Percentiles rank a stretch among this genome's conserved stretches.
phyloP scores from a whole-genome alignment of 2,113 vertebrate genomes.

The Sinocyclocheilus maitianheensis region DNA sequence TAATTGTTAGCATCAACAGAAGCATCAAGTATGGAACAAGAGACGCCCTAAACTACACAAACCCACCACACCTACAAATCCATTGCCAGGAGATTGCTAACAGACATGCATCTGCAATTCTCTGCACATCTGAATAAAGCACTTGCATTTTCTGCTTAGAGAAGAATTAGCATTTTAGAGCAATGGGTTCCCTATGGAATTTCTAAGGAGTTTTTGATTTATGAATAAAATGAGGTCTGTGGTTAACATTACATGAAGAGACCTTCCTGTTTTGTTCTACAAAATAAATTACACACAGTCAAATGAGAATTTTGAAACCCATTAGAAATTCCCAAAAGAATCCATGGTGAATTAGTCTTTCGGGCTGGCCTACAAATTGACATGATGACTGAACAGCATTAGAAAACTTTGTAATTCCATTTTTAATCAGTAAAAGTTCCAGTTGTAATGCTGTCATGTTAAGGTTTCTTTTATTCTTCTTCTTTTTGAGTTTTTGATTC shows the following conservation, averaged over 20 bases:
- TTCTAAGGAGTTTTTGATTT: not conserved
- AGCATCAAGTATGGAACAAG: conserved; percentile 57
- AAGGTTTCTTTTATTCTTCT: not conserved
- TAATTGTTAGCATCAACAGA: conserved; percentile 71
- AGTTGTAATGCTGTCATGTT: not conserved
- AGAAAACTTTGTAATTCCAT: not conserved
- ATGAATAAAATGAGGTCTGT: conserved; percentile 14
- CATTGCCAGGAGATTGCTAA: conserved; percentile 36
- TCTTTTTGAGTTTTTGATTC: conserved; percentile 11
- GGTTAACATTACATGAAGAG: not conserved
- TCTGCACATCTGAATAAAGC: not conserved
- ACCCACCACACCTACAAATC: conserved; percentile 38
- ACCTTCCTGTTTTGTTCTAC: conserved; percentile 6
- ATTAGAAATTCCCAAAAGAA: conserved; percentile 2
- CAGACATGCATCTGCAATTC: not conserved
- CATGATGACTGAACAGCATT: not conserved
- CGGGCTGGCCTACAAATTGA: not conserved
- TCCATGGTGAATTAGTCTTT: not conserved
- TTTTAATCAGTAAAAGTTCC: not conserved
- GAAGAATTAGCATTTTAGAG: not conserved
- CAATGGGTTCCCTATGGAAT: not conserved
- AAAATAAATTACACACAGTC: not conserved
- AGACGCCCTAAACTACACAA: conserved; percentile 55
- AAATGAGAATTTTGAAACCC: not conserved
- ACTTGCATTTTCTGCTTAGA: not conserved